phyloP scores from a whole-genome alignment of 1,140 invertebrate genomes.

The Orius laevigatus region DNA sequence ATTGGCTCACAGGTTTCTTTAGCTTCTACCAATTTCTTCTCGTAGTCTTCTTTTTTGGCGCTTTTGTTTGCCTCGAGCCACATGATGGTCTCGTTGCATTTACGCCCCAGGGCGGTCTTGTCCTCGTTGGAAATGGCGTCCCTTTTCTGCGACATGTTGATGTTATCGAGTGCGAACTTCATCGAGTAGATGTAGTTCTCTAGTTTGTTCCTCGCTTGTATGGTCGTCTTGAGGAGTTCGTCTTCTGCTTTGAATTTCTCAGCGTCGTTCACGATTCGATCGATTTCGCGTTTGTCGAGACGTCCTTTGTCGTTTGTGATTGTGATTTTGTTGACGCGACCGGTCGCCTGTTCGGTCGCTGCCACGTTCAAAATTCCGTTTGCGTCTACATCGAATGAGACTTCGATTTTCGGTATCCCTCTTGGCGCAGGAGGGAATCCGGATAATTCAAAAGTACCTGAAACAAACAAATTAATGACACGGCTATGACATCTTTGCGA shows the following conservation, averaged over 20 bases:
- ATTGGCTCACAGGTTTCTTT: slow-evolving; percentile 31
- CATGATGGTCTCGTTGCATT: slow-evolving; percentile 82
- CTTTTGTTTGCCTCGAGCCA: slow-evolving; percentile 91
- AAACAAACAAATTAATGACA: slow-evolving; percentile 27
- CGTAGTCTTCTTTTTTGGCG: slow-evolving; percentile 83
- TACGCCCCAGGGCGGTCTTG: slow-evolving; percentile 59
- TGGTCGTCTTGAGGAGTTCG: slow-evolving; percentile 71
- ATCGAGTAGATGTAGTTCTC: slow-evolving; percentile 97
- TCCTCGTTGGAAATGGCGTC: slow-evolving; percentile 79
- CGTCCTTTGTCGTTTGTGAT: slow-evolving; percentile 97
- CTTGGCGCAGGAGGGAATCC: slow-evolving; percentile 86
- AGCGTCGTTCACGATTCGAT: slow-evolving; percentile 92
- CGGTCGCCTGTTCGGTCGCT: slow-evolving; percentile 78
- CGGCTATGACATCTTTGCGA: too few species aligned
- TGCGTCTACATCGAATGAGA: slow-evolving; percentile 80
- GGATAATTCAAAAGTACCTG: slow-evolving; percentile 69
- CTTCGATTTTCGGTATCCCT: slow-evolving; percentile 84
- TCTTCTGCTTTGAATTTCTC: slow-evolving; percentile 88
- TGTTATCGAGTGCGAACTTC: slow-evolving; percentile 78
- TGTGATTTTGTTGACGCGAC: slow-evolving; percentile 94
- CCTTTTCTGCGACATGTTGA: slow-evolving; percentile 55
- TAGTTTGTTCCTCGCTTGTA: slow-evolving; percentile 74
- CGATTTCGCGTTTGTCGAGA: slow-evolving; percentile 90
- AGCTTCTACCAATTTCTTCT: slow-evolving; percentile 80
- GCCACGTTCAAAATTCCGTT: slow-evolving; percentile 81